Conservation (phyloP, 2,888 invertebrate genomes). For the Pyrgus malvae region DNA sequence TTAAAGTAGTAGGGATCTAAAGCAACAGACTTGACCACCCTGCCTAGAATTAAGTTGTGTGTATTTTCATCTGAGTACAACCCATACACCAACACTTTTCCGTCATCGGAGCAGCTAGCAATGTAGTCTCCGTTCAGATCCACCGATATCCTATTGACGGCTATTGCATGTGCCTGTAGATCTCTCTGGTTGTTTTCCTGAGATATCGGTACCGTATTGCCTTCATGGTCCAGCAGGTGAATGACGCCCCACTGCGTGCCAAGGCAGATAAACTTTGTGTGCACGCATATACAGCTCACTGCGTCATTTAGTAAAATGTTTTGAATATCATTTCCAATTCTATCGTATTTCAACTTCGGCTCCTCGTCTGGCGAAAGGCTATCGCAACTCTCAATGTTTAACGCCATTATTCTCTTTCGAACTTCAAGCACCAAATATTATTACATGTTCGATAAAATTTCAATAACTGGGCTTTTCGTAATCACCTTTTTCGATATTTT, state of each 20-base stretch:
- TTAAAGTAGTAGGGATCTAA: slow-evolving; percentile 92
- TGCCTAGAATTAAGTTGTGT: slow-evolving; percentile 88
- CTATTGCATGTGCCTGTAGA: slow-evolving; percentile 90
- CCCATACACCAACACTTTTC: slow-evolving; percentile 92
- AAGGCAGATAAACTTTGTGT: slow-evolving; percentile 96
- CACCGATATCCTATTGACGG: slow-evolving; percentile 97
- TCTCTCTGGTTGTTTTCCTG: slow-evolving; percentile 84
- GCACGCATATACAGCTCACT: slow-evolving; percentile 94
- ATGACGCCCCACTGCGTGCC: slow-evolving; percentile 96
- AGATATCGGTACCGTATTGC: slow-evolving; percentile 85
- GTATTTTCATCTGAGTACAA: slow-evolving; percentile 92
- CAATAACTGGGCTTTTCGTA: slow-evolving; percentile 16
- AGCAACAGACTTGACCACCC: slow-evolving; percentile 92
- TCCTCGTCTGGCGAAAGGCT: slow-evolving; percentile 81
- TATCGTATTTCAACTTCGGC: slow-evolving; percentile 95
- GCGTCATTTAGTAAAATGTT: slow-evolving; percentile 92
- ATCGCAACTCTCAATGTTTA: slow-evolving; percentile 70
- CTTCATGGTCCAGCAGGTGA: slow-evolving; percentile 95
- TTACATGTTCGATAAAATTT: slow-evolving; percentile 4
- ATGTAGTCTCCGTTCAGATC: slow-evolving; percentile 97
- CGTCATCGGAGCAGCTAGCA: slow-evolving; percentile 95
- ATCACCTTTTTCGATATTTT: slow-evolving; percentile 27
- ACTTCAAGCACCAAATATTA: slow-evolving; percentile 12
- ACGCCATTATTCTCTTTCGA: slow-evolving; percentile 50
- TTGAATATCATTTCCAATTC: slow-evolving; percentile 93